A percentile compares a stretch with the other conserved stretches of the same genome.
Evolutionary conservation across 64 coral and sea anemone species (phyloP).

Genomic region (Dendronephthya gigantea): DNA sequence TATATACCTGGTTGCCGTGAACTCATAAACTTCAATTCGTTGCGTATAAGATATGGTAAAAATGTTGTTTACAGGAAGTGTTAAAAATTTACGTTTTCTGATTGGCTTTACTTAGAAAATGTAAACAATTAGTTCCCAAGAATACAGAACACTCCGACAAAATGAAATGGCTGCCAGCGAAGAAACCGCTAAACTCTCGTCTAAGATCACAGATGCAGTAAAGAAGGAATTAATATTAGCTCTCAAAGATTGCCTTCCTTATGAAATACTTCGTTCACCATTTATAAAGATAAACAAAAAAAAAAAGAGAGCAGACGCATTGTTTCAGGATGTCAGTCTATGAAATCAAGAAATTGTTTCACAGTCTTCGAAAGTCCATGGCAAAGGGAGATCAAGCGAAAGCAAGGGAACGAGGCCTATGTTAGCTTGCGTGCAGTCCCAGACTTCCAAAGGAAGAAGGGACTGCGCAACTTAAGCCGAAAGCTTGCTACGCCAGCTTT

Average conservation of each 20-base stretch:
- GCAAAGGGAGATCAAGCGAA: slow-evolving; percentile 11
- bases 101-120: too few relatives aligned
- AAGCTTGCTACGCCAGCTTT: too few relatives aligned
- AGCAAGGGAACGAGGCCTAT: neutral
- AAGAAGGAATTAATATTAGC: neutral
- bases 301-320: neutral
- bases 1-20: too few relatives aligned
- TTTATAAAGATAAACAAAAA: slow-evolving; percentile 18
- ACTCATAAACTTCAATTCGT: too few relatives aligned
- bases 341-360: slow-evolving; percentile 23
- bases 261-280: neutral
- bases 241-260: neutral
- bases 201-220: neutral
- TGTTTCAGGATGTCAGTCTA: slow-evolving; percentile 7
- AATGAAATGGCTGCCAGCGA: neutral
- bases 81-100: too few relatives aligned
- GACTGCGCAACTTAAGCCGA: too few relatives aligned
- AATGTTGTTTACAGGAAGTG: too few relatives aligned
- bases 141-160: neutral
- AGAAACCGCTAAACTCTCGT: neutral
- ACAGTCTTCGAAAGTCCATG: slow-evolving; percentile 27
- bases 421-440: too few relatives aligned
- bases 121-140: neutral
- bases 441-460: too few relatives aligned
- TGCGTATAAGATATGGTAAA: too few relatives aligned